Conservation (phyloP, 2,888 invertebrate genomes). For the Xanthorhoe designata region DNA sequence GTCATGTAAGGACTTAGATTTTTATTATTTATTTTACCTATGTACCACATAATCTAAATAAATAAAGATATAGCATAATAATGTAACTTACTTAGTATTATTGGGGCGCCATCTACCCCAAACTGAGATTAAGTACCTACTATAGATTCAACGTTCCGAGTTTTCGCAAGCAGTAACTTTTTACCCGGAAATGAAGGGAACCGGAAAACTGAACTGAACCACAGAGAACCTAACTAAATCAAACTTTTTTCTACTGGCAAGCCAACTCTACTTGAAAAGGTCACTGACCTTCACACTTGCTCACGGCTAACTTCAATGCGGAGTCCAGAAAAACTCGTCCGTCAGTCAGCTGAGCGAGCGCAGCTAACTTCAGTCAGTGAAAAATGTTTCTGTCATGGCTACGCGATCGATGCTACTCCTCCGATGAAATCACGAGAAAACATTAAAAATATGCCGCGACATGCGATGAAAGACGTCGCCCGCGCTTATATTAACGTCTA, state of each 20-base stretch:
- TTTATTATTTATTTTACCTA: no score
- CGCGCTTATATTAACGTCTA: slow-evolving; percentile 58
- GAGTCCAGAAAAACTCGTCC: slow-evolving; percentile 65
- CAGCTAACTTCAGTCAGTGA: slow-evolving; percentile 72
- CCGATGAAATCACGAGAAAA: slow-evolving; percentile 76
- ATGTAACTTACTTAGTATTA: no score
- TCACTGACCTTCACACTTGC: slow-evolving; percentile 62
- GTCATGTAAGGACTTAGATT: no score
- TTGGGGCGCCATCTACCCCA: no score
- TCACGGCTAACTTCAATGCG: slow-evolving; percentile 63
- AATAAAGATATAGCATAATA: no score
- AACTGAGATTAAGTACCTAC: no score
- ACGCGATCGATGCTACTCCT: slow-evolving; percentile 77
- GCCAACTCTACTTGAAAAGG: slow-evolving; percentile 51
- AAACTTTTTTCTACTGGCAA: slow-evolving; percentile 43
- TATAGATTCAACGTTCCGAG: neutral
- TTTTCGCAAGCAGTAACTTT: neutral
- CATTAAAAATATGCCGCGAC: slow-evolving; percentile 75
- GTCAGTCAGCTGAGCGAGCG: slow-evolving; percentile 83
- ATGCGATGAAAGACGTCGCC: slow-evolving; percentile 58
- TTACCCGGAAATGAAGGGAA: neutral
- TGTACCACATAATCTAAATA: no score
- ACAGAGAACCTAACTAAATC: neutral
- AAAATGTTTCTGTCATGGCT: slow-evolving; percentile 82
- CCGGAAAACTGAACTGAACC: neutral